Evolutionary conservation across 2,113 vertebrate species (phyloP), one percentile per base, ranked within the genome.

Genomic region (Coryphaenoides rupestris): DNA sequence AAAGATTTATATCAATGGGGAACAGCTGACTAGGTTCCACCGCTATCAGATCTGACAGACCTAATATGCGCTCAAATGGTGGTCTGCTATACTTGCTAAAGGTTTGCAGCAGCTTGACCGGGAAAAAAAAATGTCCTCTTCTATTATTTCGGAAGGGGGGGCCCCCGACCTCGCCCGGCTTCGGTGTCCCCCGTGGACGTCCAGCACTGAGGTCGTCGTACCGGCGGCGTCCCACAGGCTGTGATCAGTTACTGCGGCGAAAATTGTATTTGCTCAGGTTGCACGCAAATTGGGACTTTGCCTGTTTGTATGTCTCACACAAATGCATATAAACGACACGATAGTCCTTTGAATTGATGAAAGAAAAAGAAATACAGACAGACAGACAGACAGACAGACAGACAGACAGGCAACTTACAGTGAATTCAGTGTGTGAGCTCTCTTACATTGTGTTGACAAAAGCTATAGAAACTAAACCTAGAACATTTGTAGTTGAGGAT

Each of bases 1-100:
- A 73, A 84, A 88, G 86, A 89, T 91, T 88, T 87, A 86, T 90
- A 89, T 89, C 87, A 90, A 89, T 84, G 75, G 83, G 76, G 83
- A 91, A 87, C 67, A 77, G 89, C 89, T 90, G 89, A 91, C 83
- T 62, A 82, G 83, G 87, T 79, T 71, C 65, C 76, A 61, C 75
- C 56, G 84, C 86, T 86, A 89, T 88, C 87, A 88, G 89, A 89
- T 89, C 84, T 86, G 87, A 89, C 84, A 88, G 85, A 75, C 83
- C 72, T 84, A 85, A 90, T 83, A 82, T 84, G 84, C 83, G 80
- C 79, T 87, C 75, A 78, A 86, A 80, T 85, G 15, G 82, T 83
- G 77, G 79, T 67, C 75, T 66, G 69, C 61, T 64, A 58, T 81
- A n/a, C n/a, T n/a, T n/a, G 77, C 80, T 83, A 77, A 86, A 81